phyloP scores from a whole-genome alignment of 2,113 vertebrate species.

The Chloebia gouldiae region DNA sequence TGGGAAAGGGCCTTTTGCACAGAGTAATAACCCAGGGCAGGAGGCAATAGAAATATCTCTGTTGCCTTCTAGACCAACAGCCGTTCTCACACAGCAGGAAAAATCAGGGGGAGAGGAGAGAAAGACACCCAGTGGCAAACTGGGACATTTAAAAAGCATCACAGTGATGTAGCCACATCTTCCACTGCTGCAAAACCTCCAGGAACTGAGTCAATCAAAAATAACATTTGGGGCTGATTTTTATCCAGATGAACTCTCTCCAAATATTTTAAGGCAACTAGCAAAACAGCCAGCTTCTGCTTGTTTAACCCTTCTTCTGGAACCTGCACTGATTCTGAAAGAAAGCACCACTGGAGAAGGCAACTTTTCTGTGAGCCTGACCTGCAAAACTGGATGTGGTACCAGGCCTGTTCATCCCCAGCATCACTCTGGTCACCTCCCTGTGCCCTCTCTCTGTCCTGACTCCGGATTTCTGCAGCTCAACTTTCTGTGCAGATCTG shows the following conservation, averaged over 20 bases:
- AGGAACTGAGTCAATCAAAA: conserved; percentile 35
- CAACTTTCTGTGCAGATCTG: not conserved
- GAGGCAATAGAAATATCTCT: not conserved
- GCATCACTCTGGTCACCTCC: not conserved
- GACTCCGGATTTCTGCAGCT: not conserved
- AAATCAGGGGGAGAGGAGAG: not conserved
- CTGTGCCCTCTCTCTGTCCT: not conserved
- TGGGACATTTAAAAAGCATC: conserved; percentile 19
- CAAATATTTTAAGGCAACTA: conserved; percentile 12
- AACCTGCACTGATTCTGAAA: not conserved
- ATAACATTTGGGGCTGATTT: conserved; percentile 24
- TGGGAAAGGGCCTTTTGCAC: not conserved
- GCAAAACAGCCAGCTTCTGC: not conserved
- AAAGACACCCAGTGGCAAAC: not conserved
- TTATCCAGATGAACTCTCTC: conserved; percentile 41
- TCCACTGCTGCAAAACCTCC: not conserved
- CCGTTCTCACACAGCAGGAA: not conserved
- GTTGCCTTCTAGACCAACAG: not conserved
- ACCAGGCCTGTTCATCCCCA: not conserved
- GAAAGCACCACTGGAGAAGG: not conserved
- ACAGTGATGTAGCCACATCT: not conserved
- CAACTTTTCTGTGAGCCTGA: not conserved
- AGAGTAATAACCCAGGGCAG: not conserved
- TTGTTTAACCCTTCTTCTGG: conserved; percentile 11
- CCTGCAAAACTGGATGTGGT: not conserved